These are phyloP conservation scores for Vanacampus margaritifer DNA, from an alignment of 2,113 vertebrate species.

Conservation along the genomic window DNA sequence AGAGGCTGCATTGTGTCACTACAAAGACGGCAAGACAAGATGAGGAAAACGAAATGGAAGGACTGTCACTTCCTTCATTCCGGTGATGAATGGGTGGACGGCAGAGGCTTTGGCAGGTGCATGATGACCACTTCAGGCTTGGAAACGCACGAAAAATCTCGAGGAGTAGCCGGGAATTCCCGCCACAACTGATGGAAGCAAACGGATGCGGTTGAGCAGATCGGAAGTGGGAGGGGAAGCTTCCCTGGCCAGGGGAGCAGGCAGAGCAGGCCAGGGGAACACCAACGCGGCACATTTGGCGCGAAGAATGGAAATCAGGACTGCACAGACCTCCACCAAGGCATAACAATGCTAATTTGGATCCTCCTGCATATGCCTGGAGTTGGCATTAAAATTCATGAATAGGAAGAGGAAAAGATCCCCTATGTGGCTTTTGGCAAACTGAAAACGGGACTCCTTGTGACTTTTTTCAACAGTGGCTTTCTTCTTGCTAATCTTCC, in stretches of 20 bases:
- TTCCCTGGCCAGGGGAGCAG: conserved; percentile 47
- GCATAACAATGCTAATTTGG: conserved; percentile 4
- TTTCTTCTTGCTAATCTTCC: background rate
- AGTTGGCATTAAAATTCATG: conserved; percentile 2
- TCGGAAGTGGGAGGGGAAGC: conserved; percentile 40
- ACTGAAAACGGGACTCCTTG: background rate
- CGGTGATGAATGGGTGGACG: conserved; percentile 19
- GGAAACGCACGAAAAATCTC: background rate
- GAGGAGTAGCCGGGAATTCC: conserved; percentile 21
- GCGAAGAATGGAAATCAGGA: conserved; percentile 4
- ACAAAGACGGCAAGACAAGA: conserved; percentile 14
- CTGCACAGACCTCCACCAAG: background rate
- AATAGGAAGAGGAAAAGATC: background rate
- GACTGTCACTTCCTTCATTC: background rate
- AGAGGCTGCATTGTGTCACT: conserved; percentile 13
- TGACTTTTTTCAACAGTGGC: background rate
- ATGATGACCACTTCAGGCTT: conserved; percentile 25
- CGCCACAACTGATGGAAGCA: conserved; percentile 36
- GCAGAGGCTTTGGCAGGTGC: conserved; percentile 16
- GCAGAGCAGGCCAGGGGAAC: conserved; percentile 28
- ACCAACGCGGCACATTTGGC: conserved; percentile 43
- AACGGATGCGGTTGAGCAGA: conserved; percentile 19
- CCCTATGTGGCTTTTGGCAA: background rate
- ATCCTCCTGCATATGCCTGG: background rate
- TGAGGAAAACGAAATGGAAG: conserved; percentile 5